Evolutionary conservation across 2,888 invertebrate genomes (phyloP).

Genomic region (Habroteleia sp.): DNA sequence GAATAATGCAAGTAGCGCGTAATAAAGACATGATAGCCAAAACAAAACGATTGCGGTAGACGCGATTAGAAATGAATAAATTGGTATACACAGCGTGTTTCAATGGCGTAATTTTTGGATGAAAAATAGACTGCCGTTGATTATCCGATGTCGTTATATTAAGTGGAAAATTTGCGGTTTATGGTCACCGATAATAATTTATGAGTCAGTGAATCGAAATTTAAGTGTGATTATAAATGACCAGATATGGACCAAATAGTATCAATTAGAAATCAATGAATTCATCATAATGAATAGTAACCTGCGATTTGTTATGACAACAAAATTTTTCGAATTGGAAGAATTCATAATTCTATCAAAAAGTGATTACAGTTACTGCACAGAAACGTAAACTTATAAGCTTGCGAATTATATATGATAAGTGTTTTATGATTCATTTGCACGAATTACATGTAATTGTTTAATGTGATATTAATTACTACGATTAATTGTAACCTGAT

Average conservation of each 20-base stretch:
- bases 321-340: too few relatives aligned
- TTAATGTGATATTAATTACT: too few relatives aligned
- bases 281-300: too few relatives aligned
- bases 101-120: not conserved
- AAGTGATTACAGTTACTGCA: too few relatives aligned
- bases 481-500: too few relatives aligned
- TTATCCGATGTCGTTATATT: not conserved
- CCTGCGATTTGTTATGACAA: too few relatives aligned
- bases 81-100: not conserved
- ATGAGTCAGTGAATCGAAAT: constrained; percentile 4
- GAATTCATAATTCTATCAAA: too few relatives aligned
- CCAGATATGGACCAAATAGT: not conserved
- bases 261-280: not conserved
- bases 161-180: constrained; percentile 6
- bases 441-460: too few relatives aligned
- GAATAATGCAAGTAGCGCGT: constrained; percentile 45
- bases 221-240: not conserved
- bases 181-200: not conserved
- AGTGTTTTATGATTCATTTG: too few relatives aligned
- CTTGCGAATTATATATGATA: too few relatives aligned
- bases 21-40: constrained; percentile 17
- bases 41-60: not conserved
- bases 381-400: too few relatives aligned
- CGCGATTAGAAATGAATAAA: constrained; percentile 21
- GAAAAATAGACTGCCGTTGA: not conserved